Evolutionary conservation across 2,113 vertebrate species (phyloP), one percentile per base, ranked within the genome.

Genomic region (Podilymbus podiceps): DNA sequence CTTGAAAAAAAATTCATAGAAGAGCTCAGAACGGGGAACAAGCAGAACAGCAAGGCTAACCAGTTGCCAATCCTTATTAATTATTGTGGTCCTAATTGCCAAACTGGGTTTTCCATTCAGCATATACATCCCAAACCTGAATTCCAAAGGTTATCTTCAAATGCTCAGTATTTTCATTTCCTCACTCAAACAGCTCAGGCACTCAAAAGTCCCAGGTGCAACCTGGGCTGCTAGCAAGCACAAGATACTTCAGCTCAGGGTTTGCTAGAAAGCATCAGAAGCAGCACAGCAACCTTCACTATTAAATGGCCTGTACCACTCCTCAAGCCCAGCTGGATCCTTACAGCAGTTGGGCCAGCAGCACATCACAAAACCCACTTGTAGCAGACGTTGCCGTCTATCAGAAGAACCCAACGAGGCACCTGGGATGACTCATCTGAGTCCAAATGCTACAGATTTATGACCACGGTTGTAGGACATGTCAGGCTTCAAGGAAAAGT

Each of bases 401-500:
- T 0, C 8, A 56, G 47, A 62, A 56, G 12, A 81, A 49, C 16
- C 12, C 53, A 35, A 6, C 0, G 3, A 47, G 30, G 42, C 23
- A 46, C 11, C 55, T 19, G 58, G 27, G 68, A 47, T 42, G 40
- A 38, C n/a, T 2, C 24, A 3, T 27, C 28, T 25, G 24, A 75
- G n/a, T 21, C 47, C 0, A 1, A 38, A 24, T 3, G 13, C 44
- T 25, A 21, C 35, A 27, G 42, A 30, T 62, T 56, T 66, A 73
- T 1, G 14, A 47, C 23, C 44, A 25, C 31, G 0, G 0, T 1
- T 40, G 5, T 1, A 0, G 4, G 10, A 5, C 47, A 80, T 0
- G 8, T 11, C 30, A 60, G 52, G 23, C 42, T 89, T 66, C 38
- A 72, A 79, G 60, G 74, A 78, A 72, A 75, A 53, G 49, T 1